Conservation (phyloP, 2,797 vertebrate genomes). For the Trichosurus vulpecula region DNA sequence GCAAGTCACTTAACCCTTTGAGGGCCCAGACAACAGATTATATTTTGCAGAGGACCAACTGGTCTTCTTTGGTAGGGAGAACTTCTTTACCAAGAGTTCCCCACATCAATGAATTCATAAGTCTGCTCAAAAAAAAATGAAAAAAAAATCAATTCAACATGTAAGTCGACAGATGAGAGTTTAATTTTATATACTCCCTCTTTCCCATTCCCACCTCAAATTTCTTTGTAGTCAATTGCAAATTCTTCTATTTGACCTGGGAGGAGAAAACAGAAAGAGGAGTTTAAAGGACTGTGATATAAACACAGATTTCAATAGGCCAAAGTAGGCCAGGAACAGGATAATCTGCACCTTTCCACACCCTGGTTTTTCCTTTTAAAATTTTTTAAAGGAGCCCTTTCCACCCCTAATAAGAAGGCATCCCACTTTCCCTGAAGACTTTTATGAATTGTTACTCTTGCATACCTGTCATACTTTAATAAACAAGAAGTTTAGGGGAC, state of each 20-base stretch:
- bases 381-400: conserved; percentile 57
- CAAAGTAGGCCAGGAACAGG: conserved; percentile 50
- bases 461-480: neutral
- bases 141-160: no score
- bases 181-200: neutral
- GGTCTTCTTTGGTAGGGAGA: no score
- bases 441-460: conserved; percentile 30
- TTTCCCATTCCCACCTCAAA: neutral
- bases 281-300: conserved; percentile 47
- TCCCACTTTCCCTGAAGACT: conserved; percentile 11
- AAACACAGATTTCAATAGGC: conserved; percentile 40
- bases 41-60: no score
- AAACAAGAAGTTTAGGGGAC: neutral
- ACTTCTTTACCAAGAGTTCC: no score
- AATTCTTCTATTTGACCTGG: conserved; percentile 46
- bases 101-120: no score
- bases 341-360: conserved; percentile 8
- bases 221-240: conserved; percentile 23
- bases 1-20: neutral
- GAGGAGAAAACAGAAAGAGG: conserved; percentile 28
- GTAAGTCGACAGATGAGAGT: no score
- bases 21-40: neutral
- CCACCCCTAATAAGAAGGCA: conserved; percentile 49
- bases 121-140: no score
- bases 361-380: conserved; percentile 43